Percentiles rank a stretch among this genome's conserved stretches.
Evolutionary conservation across 2,797 vertebrate genomes (phyloP).

Genomic region (Sebastes hubbsi): DNA sequence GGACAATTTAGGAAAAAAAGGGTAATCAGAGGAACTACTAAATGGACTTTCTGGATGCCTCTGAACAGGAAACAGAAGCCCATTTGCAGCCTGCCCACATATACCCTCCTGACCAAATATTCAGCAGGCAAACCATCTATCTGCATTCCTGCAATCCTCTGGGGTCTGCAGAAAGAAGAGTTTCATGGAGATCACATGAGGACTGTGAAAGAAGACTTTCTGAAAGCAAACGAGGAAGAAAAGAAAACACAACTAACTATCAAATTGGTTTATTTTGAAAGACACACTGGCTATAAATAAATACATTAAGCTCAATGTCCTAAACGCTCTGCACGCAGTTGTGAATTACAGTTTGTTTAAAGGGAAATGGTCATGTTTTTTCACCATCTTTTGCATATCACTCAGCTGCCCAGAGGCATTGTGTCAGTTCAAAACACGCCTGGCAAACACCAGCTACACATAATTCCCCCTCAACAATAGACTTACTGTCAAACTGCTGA

Average conservation of each 20-base stretch:
- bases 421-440: not conserved
- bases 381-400: not conserved
- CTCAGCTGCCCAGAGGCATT: not conserved
- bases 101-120: constrained; percentile 54
- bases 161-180: constrained; percentile 47
- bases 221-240: not conserved
- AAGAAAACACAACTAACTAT: not conserved
- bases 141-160: constrained; percentile 59
- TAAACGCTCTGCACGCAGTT: not conserved
- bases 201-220: constrained; percentile 46
- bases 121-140: constrained; percentile 44
- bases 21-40: not conserved
- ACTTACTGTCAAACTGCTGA: not conserved
- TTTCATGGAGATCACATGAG: constrained; percentile 40
- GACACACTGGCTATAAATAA: constrained; percentile 5
- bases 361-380: constrained; percentile 3
- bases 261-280: constrained; percentile 18
- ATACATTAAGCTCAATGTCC: constrained; percentile 1
- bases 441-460: not conserved
- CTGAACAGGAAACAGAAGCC: constrained; percentile 37
- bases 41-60: constrained; percentile 1
- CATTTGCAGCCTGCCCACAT: constrained; percentile 49
- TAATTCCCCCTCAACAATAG: not conserved
- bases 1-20: not conserved
- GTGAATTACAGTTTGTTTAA: not conserved